These are phyloP conservation scores for Acleris sparsana DNA, from an alignment of 2,888 invertebrate species.

Conservation along the genomic window DNA sequence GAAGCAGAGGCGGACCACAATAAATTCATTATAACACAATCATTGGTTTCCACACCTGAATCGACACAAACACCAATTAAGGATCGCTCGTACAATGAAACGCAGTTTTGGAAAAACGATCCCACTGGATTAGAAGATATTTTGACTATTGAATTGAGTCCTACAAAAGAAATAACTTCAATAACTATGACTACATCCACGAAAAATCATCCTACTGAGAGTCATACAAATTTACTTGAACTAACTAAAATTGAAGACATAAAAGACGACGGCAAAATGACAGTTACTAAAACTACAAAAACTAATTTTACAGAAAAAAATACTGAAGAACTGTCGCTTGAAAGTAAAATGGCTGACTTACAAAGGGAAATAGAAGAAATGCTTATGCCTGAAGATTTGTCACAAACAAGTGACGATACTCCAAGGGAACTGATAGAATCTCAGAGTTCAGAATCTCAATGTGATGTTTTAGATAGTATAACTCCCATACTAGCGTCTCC, in stretches of 20 bases:
- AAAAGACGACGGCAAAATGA: conserved; percentile 35
- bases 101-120: conserved; percentile 75
- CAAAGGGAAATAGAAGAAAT: conserved; percentile 80
- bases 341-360: conserved; percentile 77
- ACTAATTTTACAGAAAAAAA: conserved; percentile 44
- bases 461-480: conserved; percentile 62
- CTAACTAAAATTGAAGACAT: conserved; percentile 15
- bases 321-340: conserved; percentile 70
- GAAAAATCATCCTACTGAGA: conserved; percentile 39
- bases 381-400: conserved; percentile 73
- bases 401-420: conserved; percentile 63
- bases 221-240: conserved; percentile 37
- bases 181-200: conserved; percentile 34
- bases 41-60: conserved; percentile 66
- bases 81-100: conserved; percentile 72
- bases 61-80: conserved; percentile 71
- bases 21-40: conserved; percentile 44
- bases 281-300: conserved; percentile 14
- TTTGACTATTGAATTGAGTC: conserved; percentile 55
- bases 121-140: conserved; percentile 58
- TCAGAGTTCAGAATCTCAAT: conserved; percentile 59
- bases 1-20: conserved; percentile 37
- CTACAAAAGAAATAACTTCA: conserved; percentile 24
- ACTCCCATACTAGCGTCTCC: conserved; percentile 66
- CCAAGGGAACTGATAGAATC: conserved; percentile 63